Conservation (phyloP, 1,140 invertebrate species). For the Catajapyx aquilonaris region DNA sequence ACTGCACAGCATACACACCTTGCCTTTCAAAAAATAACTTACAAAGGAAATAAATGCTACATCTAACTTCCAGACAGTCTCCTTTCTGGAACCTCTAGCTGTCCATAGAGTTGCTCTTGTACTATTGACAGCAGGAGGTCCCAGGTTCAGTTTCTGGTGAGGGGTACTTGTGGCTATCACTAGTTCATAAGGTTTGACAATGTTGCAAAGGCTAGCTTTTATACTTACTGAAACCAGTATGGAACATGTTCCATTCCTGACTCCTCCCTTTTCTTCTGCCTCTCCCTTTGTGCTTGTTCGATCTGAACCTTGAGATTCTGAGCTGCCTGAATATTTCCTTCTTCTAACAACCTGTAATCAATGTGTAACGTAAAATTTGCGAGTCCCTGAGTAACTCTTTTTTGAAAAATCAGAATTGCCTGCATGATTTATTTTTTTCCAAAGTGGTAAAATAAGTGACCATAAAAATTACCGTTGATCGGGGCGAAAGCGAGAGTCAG, state of each 20-base stretch:
- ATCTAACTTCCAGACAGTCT: neutral
- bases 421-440: neutral
- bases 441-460: neutral
- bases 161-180: no score
- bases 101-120: neutral
- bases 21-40: constrained; percentile 3
- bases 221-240: constrained; percentile 40
- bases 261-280: constrained; percentile 35
- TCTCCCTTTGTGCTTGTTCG: constrained; percentile 43
- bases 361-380: constrained; percentile 10
- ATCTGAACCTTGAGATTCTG: constrained; percentile 44
- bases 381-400: neutral
- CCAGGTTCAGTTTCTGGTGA: no score
- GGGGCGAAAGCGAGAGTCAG: constrained; percentile 44
- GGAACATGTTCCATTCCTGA: constrained; percentile 27
- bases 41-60: constrained; percentile 1
- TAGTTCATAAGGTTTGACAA: no score
- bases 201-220: no score
- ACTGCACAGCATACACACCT: no score
- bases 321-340: constrained; percentile 46
- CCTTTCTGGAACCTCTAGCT: neutral
- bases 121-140: neutral
- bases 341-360: constrained; percentile 34
- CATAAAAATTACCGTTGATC: constrained; percentile 26
- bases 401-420: constrained; percentile 3